Evolutionary conservation across 1,140 invertebrate species (phyloP).

Genomic region (Heterodera carotae): DNA sequence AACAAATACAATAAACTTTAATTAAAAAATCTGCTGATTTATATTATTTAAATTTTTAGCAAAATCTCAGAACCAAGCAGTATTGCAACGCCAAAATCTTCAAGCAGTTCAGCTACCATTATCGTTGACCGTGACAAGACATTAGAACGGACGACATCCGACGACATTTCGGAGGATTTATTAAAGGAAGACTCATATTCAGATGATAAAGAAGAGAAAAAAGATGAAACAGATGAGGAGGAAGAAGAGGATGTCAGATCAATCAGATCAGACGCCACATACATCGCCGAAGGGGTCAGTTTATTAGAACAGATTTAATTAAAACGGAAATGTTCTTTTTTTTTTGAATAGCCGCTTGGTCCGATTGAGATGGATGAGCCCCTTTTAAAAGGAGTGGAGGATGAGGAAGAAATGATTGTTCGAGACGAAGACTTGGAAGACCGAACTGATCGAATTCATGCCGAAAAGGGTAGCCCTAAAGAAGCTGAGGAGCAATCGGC

Average conservation of each 20-base stretch:
- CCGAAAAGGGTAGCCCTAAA: background rate
- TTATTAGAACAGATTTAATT: background rate
- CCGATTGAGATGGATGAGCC: conserved; percentile 26
- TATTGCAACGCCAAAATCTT: background rate
- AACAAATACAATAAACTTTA: too few species aligned
- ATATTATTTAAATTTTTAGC: background rate
- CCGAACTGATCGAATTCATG: background rate
- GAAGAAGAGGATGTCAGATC: conserved; percentile 23
- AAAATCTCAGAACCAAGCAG: background rate
- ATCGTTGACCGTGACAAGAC: background rate
- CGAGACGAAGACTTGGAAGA: conserved; percentile 7
- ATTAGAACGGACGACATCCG: background rate
- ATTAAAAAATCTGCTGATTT: background rate
- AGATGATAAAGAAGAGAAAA: background rate
- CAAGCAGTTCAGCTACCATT: background rate
- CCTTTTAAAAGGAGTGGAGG: conserved; percentile 3
- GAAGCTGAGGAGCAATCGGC: conserved; percentile 1
- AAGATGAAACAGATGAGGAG: conserved; percentile 2
- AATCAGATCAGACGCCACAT: conserved; percentile 29
- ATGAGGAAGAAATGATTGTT: background rate
- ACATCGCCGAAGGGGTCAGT: conserved; percentile 19
- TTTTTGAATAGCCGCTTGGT: conserved; percentile 8
- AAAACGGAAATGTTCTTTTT: background rate
- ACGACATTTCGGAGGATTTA: conserved; percentile 4
- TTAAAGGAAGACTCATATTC: conserved; percentile 7